Evolutionary conservation across 2,888 invertebrate genomes (phyloP), one percentile per base, ranked within the genome.

Genomic region (Charanyca ferruginea): DNA sequence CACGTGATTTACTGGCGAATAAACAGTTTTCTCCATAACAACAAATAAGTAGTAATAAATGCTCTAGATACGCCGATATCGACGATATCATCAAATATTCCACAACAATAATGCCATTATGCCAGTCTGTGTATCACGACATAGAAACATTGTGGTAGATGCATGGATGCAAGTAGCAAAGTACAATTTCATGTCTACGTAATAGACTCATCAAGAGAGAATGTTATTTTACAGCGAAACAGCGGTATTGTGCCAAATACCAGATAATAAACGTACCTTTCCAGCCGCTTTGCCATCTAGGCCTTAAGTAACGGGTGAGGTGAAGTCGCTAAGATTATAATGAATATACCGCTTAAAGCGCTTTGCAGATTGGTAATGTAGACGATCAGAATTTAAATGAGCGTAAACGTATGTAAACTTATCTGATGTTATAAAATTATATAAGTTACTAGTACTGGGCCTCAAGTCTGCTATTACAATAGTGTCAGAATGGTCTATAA

Each of bases 231-330:
- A 72, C 80, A 80, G 81, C 77, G 78, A 80, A 67, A 77, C 78
- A 84, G 83, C 82, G 83, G 86, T 83, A 86, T 86, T 85, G 89
- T 87, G 85, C 86, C 87, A 87, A 87, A 88, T 88, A 88, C 83
- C 86, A 83, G 81, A 85, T 81, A 83, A 81, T 86, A 87, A 87
- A 87, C 75, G 83, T 85, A 89, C 85, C 86, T 93, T 92, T 91
- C 89, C 91, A 90, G 84, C 88, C 86, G 88, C 88, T 84, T 90
- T 89, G 83, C 87, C 89, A 91, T 90, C 88, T 91, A 91, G 90
- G 91, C 86, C 88, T 88, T 80, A 79, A 79, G 83, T 92, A 89
- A 91, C 90, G 90, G 90, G 65, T 79, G 79, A 77, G 74, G 76
- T 81, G 84, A 84, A 89, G 87, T 87, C 78, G 80, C 83, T 87